A percentile compares a stretch with the other conserved stretches of the same genome.
Conservation (phyloP, 2,888 invertebrate genomes). For the Anthrax anthrax region DNA sequence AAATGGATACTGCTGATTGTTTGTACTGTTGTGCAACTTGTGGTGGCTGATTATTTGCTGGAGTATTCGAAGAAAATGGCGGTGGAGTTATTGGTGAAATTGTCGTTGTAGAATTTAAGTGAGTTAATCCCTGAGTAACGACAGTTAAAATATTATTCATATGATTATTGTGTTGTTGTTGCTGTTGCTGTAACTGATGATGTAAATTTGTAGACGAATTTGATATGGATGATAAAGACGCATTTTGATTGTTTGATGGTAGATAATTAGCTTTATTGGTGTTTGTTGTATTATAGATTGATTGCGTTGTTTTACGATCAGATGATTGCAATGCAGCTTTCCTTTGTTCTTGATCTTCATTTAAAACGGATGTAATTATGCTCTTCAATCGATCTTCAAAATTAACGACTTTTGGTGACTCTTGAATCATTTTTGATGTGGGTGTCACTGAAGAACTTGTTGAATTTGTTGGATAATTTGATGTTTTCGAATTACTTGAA, state of each 20-base stretch:
- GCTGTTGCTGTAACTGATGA: conserved; percentile 4
- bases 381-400: conserved; percentile 81
- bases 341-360: conserved; percentile 57
- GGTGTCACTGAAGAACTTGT: conserved; percentile 3
- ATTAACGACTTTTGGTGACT: conserved; percentile 73
- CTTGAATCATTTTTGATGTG: conserved; percentile 28
- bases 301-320: conserved; percentile 17
- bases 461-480: not conserved
- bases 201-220: not conserved
- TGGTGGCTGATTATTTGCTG: conserved; percentile 6
- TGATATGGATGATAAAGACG: not conserved
- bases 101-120: conserved; percentile 32
- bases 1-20: conserved; percentile 4
- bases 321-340: conserved; percentile 23
- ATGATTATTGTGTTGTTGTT: conserved; percentile 17
- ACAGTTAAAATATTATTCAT: conserved; percentile 29
- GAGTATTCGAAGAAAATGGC: conserved; percentile 17
- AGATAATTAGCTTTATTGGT: conserved; percentile 10
- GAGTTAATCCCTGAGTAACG: conserved; percentile 30
- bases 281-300: conserved; percentile 4
- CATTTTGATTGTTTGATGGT: not conserved
- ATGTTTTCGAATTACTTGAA: conserved; percentile 2
- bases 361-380: conserved; percentile 72
- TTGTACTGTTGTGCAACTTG: conserved; percentile 2
- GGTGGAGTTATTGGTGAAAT: conserved; percentile 33